phyloP scores from a whole-genome alignment of 2,888 invertebrate species.

The Mycalesis mineus region DNA sequence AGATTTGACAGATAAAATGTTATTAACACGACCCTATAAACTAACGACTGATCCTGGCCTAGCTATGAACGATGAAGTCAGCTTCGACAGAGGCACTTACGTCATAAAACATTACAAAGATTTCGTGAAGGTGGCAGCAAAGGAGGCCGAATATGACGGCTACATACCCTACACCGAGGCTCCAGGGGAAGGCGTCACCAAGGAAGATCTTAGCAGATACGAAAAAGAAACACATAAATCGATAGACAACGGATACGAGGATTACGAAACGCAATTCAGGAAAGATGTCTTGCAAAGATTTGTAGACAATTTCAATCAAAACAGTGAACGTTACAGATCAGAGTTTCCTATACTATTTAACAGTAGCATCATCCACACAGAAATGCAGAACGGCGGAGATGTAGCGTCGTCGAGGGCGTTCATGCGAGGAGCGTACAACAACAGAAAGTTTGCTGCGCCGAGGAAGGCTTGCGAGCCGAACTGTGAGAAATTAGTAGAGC shows the following conservation, averaged over 20 bases:
- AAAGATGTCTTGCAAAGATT: slow-evolving; percentile 56
- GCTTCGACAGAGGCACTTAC: slow-evolving; percentile 50
- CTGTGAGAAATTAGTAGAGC: slow-evolving; percentile 54
- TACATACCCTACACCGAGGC: slow-evolving; percentile 37
- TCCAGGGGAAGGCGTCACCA: slow-evolving; percentile 39
- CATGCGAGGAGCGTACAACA: slow-evolving; percentile 36
- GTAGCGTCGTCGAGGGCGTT: slow-evolving; percentile 50
- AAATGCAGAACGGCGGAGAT: slow-evolving; percentile 36
- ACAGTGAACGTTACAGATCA: slow-evolving; percentile 56
- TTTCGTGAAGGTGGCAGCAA: slow-evolving; percentile 49
- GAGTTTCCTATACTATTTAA: slow-evolving; percentile 64
- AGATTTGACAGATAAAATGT: slow-evolving; percentile 25
- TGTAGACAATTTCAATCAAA: slow-evolving; percentile 61
- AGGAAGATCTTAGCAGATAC: slow-evolving; percentile 32
- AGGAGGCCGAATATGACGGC: slow-evolving; percentile 46
- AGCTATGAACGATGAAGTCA: slow-evolving; percentile 36
- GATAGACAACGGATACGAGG: slow-evolving; percentile 43
- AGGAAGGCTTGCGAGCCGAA: slow-evolving; percentile 42
- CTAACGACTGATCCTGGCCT: slow-evolving; percentile 32
- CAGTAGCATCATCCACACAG: slow-evolving; percentile 53
- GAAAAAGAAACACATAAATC: slow-evolving; percentile 29
- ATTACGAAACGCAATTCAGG: slow-evolving; percentile 53
- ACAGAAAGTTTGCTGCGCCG: slow-evolving; percentile 4
- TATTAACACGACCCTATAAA: slow-evolving; percentile 39
- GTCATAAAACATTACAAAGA: slow-evolving; percentile 60